Base-by-base conservation (phyloP, 2,888 invertebrate species). In the Thereva unica region DNA sequence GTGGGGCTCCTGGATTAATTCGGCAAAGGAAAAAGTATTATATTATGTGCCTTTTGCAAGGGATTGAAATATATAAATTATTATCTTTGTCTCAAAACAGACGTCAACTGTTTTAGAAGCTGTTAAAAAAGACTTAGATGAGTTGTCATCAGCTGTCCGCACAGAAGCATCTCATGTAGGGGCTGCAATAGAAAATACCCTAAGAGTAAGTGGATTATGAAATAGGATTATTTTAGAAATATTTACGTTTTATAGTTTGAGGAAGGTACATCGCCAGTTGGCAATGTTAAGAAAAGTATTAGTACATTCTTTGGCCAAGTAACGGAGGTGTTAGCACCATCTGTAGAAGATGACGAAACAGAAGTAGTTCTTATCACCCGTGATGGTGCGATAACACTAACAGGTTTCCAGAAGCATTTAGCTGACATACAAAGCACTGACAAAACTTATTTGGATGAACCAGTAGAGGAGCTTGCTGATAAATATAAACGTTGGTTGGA, bases 41-140 rank as follows among this genome's bases (percentile, higher is more conserved):
- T 38, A 38, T 5, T 1, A 37, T 41, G 6, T 34, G 35, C 8
- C 44, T 61, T 49, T 4, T 10, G 2, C 9, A 8, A 5, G 9
- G 23, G 2, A 23, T 59, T 67, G 49, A 49, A 50, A 49, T 5
- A 54, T 7, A 35, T 34, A 8, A 23, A 47, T 55, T 55, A 64
- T 67, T 78, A 66, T 69, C 71, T 78, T 82, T 1, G 23, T 23
- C 23, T 23, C 23, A 2, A 2, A 23, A 23, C 79, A 90, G 89
- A 89, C 89, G 56, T 86, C 86, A 1, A 89, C 89, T 77, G 90
- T 90, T 3, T 84, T 89, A 73, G 88, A 89, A 68, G 90, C 89
- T 83, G 89, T 91, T 71, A 89, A 88, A 77, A 88, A 88, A 74
- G 91, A 91, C 77, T 79, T 91, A 72, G 89, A 87, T 75, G 91